Percentiles rank a stretch among this genome's conserved stretches.
Conservation (phyloP, 2,888 invertebrate genomes). For the Aphidius colemani region DNA sequence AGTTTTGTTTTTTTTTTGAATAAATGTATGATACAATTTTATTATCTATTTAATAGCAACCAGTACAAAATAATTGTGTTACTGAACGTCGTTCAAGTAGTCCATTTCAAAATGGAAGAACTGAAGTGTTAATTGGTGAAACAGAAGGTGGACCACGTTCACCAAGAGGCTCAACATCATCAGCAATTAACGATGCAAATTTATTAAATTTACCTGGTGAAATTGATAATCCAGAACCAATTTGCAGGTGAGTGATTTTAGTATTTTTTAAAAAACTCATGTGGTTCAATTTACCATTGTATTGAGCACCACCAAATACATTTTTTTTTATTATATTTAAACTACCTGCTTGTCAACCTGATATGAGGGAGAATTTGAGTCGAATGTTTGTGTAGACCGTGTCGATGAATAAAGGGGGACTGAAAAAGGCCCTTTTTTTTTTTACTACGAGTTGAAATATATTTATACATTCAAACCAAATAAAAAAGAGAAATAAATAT, state of each 20-base stretch:
- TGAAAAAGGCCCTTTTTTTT: no score
- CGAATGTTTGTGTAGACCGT: no score
- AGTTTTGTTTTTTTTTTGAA: neutral
- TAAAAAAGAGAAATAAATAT: no score
- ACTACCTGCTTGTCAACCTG: neutral
- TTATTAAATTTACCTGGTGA: conserved; percentile 50
- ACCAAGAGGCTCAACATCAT: conserved; percentile 57
- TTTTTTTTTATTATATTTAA: neutral
- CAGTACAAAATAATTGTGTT: conserved; percentile 50
- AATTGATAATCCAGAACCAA: conserved; percentile 52
- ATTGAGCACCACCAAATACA: neutral
- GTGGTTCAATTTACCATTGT: neutral
- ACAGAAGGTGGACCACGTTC: conserved; percentile 59
- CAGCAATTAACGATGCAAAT: conserved; percentile 53
- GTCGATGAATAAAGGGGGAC: no score
- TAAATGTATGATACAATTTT: neutral
- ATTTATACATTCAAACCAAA: no score
- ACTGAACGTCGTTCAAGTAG: conserved; percentile 62
- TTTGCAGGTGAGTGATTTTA: conserved; percentile 48
- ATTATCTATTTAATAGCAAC: conserved; percentile 37
- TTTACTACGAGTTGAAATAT: no score
- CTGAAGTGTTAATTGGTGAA: conserved; percentile 75
- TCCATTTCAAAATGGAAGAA: conserved; percentile 73
- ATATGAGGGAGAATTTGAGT: neutral
- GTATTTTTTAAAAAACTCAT: neutral